Percentiles rank a stretch among this genome's conserved stretches.
Conservation (phyloP, 2,113 vertebrate species). For the Grus americana region DNA sequence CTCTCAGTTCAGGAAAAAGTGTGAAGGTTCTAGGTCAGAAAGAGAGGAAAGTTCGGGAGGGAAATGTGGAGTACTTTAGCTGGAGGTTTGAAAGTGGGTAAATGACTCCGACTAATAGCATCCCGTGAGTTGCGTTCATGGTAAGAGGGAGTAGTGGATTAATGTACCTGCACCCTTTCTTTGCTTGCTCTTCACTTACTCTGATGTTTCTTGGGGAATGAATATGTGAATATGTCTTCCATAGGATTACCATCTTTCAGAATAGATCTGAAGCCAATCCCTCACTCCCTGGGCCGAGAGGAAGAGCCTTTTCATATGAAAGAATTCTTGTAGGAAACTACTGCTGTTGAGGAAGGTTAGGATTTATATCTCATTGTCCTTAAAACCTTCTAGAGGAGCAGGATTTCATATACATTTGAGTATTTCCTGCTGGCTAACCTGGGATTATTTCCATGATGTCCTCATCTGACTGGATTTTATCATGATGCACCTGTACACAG, state of each 20-base stretch:
- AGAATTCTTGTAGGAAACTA: not conserved
- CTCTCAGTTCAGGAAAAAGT: not conserved
- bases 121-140: not conserved
- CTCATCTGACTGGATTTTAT: not conserved
- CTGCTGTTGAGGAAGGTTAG: not conserved
- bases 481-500: not conserved
- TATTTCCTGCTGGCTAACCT: not conserved
- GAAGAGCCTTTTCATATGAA: not conserved
- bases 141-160: not conserved
- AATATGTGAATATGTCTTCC: not conserved
- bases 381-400: not conserved
- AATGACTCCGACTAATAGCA: not conserved
- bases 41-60: not conserved
- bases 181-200: not conserved
- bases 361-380: not conserved
- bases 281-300: not conserved
- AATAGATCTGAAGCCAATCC: not conserved
- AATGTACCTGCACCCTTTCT: not conserved
- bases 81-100: not conserved
- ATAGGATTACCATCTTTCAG: not conserved
- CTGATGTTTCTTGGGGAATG: rapidly evolving
- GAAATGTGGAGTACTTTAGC: not conserved
- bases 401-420: not conserved
- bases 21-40: not conserved
- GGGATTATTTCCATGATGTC: not conserved